Conservation (phyloP, 23 tunicate species). For the Phallusia fumigata region DNA sequence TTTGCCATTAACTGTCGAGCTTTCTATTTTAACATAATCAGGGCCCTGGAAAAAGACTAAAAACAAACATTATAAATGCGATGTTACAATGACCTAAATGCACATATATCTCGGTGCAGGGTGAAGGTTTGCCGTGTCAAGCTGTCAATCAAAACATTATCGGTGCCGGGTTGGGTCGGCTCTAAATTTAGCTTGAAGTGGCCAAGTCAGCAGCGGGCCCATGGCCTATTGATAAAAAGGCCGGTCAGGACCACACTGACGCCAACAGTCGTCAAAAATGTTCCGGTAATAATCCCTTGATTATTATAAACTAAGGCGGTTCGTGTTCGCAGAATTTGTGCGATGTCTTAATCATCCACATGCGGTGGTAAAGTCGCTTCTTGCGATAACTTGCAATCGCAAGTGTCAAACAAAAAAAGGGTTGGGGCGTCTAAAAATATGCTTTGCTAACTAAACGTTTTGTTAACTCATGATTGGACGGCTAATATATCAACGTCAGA, state of each 20-base stretch:
- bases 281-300: not conserved
- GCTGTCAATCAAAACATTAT: not conserved
- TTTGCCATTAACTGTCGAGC: too few species aligned
- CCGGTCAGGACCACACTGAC: not conserved
- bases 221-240: constrained; percentile 7
- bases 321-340: too few species aligned
- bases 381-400: not conserved
- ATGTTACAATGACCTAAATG: too few species aligned
- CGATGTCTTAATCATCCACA: not conserved
- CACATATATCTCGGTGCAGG: too few species aligned
- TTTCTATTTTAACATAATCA: too few species aligned
- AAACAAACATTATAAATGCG: too few species aligned
- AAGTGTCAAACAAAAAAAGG: not conserved
- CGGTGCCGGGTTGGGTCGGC: constrained; percentile 12
- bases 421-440: not conserved
- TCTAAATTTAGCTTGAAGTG: constrained; percentile 7
- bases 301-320: too few species aligned
- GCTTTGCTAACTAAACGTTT: not conserved
- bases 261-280: not conserved
- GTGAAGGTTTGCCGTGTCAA: not conserved
- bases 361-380: not conserved
- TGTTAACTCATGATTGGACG: not conserved
- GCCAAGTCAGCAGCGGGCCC: not conserved
- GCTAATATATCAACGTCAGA: not conserved
- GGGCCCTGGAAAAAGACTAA: too few species aligned